Evolutionary conservation across 2,797 vertebrate species (phyloP).

Genomic region (Squalus acanthias): DNA sequence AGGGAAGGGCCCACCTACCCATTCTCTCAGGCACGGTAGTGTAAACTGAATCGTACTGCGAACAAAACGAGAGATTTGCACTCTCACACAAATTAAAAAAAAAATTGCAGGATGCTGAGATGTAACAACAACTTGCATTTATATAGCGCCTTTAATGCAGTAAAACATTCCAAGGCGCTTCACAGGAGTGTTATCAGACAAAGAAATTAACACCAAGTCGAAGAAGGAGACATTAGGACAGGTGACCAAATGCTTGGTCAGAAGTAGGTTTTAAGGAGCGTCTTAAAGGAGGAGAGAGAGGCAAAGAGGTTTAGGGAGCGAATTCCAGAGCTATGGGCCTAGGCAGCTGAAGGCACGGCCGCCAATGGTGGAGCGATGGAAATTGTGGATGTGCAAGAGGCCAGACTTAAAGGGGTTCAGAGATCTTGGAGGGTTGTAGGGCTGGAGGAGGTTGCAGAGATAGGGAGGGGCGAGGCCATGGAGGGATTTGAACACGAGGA

Average conservation of each 20-base stretch:
- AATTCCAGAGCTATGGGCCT: not conserved
- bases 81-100: not conserved
- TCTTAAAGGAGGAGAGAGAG: too few relatives aligned
- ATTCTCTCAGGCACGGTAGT: not conserved
- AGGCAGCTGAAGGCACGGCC: not conserved
- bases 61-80: not conserved
- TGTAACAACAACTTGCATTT: not conserved
- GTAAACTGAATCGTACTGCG: not conserved
- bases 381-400: not conserved
- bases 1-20: not conserved
- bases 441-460: not conserved
- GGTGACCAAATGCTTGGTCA: not conserved
- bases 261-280: not conserved
- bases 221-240: not conserved
- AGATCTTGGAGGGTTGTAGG: not conserved
- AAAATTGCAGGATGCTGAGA: not conserved
- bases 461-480: not conserved
- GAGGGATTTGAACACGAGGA: not conserved
- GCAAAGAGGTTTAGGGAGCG: not conserved
- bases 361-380: not conserved
- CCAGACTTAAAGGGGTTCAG: not conserved
- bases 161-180: not conserved
- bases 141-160: not conserved
- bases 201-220: not conserved
- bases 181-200: not conserved